A percentile compares a stretch with the other conserved stretches of the same genome.
Conservation (phyloP, 2,888 invertebrate species). For the Melanchra persicariae region DNA sequence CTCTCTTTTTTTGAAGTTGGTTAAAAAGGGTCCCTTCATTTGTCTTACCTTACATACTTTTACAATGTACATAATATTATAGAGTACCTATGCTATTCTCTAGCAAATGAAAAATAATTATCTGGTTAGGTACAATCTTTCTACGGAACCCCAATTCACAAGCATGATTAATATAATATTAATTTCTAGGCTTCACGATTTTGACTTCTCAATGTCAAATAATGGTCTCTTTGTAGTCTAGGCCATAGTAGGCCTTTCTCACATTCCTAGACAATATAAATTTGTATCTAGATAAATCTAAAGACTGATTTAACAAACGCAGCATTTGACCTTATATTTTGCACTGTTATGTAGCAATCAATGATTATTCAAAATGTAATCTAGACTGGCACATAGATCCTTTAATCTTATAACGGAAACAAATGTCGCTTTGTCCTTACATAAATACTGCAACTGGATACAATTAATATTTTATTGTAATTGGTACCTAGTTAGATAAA, state of each 20-base stretch:
- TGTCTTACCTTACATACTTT: too few species aligned
- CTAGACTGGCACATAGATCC: conserved; percentile 25
- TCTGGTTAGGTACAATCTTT: too few species aligned
- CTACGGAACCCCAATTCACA: not conserved
- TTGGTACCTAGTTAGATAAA: conserved; percentile 39
- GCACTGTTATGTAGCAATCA: not conserved
- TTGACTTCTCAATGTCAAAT: conserved; percentile 5
- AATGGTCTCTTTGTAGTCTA: conserved; percentile 10
- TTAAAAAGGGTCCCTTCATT: too few species aligned
- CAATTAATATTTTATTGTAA: conserved; percentile 34
- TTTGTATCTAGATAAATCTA: not conserved
- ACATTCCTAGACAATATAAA: not conserved
- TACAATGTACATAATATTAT: too few species aligned
- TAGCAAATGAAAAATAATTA: too few species aligned
- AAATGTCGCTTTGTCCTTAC: conserved; percentile 22
- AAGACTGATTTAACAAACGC: not conserved
- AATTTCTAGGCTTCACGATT: not conserved
- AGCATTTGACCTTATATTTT: not conserved
- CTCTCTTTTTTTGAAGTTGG: too few species aligned
- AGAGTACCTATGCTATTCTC: too few species aligned
- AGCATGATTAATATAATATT: not conserved
- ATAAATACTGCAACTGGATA: conserved; percentile 36
- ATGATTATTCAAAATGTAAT: conserved; percentile 20
- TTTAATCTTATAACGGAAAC: conserved; percentile 38
- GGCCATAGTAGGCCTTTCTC: conserved; percentile 8